Evolutionary conservation across 2,888 invertebrate species (phyloP), one percentile per base, ranked within the genome.

Genomic region (Dugesia japonica): DNA sequence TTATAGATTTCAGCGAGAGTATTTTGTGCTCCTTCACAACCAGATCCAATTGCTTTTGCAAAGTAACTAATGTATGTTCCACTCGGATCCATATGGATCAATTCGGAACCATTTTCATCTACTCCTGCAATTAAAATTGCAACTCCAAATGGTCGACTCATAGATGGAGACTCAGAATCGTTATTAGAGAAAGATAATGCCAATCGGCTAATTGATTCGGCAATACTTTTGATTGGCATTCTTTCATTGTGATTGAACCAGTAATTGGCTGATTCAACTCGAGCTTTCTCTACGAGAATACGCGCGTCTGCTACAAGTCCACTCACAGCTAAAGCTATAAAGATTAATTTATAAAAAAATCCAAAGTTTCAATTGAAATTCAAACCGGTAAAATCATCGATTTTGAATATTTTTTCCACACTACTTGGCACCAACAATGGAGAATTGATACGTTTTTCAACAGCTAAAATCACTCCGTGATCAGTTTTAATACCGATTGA

Each of bases 141-240:
- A 20, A 99, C 98, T 79, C 98, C 98, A 87, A 98, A 99, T 1
- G 98, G 98, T 78, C 98, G 89, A 76, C 94, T 94, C 93, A 87
- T 88, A n/a, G 87, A 86, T 77, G 86, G 86, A 28, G 85, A 85
- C 85, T 94, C 93, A 82, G 92, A 91, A 83, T 95, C 94, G 84
- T 98, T 98, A 84, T 98, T 98, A 15, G 98, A 97, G 86, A 99
- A 99, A 83, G 94, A 93, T 82, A 98, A 92, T n/a, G 98, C 97
- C 81, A 98, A 86, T 85, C 97, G 95, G 71, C 97, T 95, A 0
- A 99, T 97, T 1, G 97, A 93, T 85, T 97, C 95, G 0, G 97
- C 94, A 80, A 95, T 93, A 7, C 94, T 95, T 86, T 98, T 97
- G 0, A 97, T 92, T 0, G 89, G 89, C 93, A 97, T 97, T 79